These are phyloP conservation scores for Euzetes globulus DNA, from an alignment of 2,888 invertebrate species.

Conservation along the genomic window DNA sequence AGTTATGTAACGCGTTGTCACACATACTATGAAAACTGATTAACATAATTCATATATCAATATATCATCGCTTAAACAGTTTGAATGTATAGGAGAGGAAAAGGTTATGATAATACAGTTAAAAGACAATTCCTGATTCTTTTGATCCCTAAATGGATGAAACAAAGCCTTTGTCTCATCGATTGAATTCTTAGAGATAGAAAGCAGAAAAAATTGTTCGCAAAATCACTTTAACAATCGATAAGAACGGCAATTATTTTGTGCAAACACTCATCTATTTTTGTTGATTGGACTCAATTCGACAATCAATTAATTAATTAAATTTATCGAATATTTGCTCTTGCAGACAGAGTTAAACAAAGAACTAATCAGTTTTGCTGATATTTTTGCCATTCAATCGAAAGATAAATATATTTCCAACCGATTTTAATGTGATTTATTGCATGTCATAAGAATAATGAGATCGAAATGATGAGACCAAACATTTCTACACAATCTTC, in stretches of 20 bases:
- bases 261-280: not conserved
- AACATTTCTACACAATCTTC: too few species aligned
- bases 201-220: not conserved
- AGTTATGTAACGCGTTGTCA: not conserved
- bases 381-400: too few species aligned
- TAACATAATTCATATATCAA: too few species aligned
- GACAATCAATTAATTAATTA: not conserved
- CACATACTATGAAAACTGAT: too few species aligned
- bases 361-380: too few species aligned
- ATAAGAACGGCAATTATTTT: constrained; percentile 4
- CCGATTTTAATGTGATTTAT: not conserved
- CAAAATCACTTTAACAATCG: not conserved
- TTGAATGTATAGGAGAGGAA: too few species aligned
- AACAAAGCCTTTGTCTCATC: not conserved
- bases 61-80: too few species aligned
- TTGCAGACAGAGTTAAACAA: not conserved
- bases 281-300: not conserved
- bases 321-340: not conserved
- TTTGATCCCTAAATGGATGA: too few species aligned
- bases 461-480: not conserved
- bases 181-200: not conserved
- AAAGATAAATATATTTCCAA: too few species aligned
- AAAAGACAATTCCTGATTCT: too few species aligned
- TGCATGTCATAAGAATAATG: not conserved
- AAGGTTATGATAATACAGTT: too few species aligned